A percentile compares a stretch with the other conserved stretches of the same genome.
These are phyloP conservation scores for Nipponacmea schrenckii DNA, from an alignment of 2,888 invertebrate genomes.

Conservation along the genomic window DNA sequence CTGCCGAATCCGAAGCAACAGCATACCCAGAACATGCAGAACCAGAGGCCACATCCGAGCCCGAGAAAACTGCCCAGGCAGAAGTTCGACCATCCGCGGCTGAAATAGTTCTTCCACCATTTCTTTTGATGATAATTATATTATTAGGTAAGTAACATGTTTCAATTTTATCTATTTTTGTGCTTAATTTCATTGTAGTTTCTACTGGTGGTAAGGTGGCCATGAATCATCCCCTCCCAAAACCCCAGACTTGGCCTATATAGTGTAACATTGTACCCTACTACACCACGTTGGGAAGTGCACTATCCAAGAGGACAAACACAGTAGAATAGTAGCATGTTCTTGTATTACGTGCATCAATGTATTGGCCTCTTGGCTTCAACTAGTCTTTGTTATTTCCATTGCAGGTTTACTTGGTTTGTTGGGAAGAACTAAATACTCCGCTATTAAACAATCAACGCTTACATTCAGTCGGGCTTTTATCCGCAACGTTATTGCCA, in stretches of 20 bases:
- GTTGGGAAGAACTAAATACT: conserved; percentile 20
- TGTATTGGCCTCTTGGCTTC: too few relatives aligned
- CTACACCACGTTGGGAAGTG: background rate
- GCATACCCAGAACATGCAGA: conserved; percentile 27
- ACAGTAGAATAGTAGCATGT: too few relatives aligned
- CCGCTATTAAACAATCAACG: background rate
- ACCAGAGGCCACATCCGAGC: conserved; percentile 17
- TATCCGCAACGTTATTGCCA: background rate
- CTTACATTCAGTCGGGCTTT: background rate
- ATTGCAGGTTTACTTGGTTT: conserved; percentile 29
- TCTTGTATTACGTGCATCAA: too few relatives aligned
- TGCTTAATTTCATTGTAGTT: background rate
- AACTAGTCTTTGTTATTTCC: background rate
- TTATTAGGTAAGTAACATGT: conserved; percentile 30
- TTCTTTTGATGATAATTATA: conserved; percentile 36
- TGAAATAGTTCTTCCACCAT: conserved; percentile 41
- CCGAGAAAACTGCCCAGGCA: conserved; percentile 20
- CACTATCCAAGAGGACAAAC: background rate
- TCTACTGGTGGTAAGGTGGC: background rate
- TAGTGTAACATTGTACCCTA: too few relatives aligned
- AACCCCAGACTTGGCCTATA: too few relatives aligned
- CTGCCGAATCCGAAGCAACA: conserved; percentile 17
- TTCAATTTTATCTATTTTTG: background rate
- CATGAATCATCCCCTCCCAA: too few relatives aligned
- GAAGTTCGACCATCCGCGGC: conserved; percentile 28